Evolutionary conservation across 2,113 vertebrate species (phyloP), one percentile per base, ranked within the genome.

Genomic region (Oryzias curvinotus): DNA sequence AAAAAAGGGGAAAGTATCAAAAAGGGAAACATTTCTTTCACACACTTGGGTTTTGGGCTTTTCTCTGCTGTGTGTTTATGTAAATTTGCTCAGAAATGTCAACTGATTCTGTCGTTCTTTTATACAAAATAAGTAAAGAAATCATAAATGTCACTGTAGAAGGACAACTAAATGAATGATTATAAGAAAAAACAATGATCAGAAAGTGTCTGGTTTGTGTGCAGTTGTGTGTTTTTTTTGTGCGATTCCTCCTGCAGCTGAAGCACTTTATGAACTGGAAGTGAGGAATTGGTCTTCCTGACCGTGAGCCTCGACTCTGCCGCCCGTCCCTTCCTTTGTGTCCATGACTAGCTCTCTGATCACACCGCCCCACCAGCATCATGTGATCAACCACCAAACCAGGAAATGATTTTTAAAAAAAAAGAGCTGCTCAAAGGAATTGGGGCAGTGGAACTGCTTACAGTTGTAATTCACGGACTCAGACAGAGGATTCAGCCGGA

Each of bases 231-330:
- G 47, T 45, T 1, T 15, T 1, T 15, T 52, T 1, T 47, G 15
- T 71, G 54, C 30, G 16, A 23, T 51, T 36, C 17, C n/a, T 62
- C 26, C 36, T 36, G 36, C 36, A 36, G 36, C 36, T 12, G 36
- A 36, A 36, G 36, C 36, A 36, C 36, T 36, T 36, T 36, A 36
- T 36, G 10, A 36, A 12, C 10, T 13, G 6, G 21, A 16, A n/a
- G 44, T 50, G 21, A 68, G 77, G 62, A 82, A 77, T 50, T 53
- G 12, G 47, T 65, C 71, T 78, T 75, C 52, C 73, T 57, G 68
- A 68, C 66, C 16, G 15, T 5, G 26, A 41, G 49, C 41, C 47
- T 14, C 36, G 25, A 14, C 62, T 2, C 2, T 26, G 7, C 52
- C 44, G n/a, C 63, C 62, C 61, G 52, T 54, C 21, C 52, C 57